A percentile compares a stretch with the other conserved stretches of the same genome.
phyloP scores from a whole-genome alignment of 2,888 invertebrate genomes.

The Philonicus albiceps region DNA sequence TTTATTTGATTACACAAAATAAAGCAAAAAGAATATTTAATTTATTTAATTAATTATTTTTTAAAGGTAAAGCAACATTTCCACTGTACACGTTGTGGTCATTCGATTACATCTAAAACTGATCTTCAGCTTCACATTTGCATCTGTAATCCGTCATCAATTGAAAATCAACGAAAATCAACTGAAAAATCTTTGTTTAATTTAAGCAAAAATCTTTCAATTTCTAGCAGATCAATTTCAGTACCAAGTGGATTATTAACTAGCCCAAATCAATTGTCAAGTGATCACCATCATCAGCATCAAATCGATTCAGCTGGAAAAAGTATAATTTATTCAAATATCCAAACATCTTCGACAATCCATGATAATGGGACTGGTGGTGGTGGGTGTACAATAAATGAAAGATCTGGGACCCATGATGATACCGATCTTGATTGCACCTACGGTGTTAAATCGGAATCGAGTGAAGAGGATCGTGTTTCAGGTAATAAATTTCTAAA shows the following conservation, averaged over 20 bases:
- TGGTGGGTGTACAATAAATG: background rate
- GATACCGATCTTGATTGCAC: conserved; percentile 43
- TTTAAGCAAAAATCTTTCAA: background rate
- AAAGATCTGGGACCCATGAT: background rate
- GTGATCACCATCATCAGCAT: background rate
- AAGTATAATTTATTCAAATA: background rate
- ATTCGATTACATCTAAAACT: conserved; percentile 68
- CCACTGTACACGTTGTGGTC: conserved; percentile 78
- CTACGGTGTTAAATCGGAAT: conserved; percentile 30
- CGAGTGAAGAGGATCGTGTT: conserved; percentile 54
- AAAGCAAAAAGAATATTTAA: too few relatives aligned
- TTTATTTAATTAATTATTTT: background rate
- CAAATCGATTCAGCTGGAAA: background rate
- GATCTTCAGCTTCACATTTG: conserved; percentile 46
- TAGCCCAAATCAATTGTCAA: background rate
- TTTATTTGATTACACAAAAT: too few relatives aligned
- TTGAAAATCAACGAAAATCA: background rate
- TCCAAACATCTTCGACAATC: background rate
- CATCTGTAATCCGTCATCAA: conserved; percentile 8
- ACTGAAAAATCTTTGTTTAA: background rate
- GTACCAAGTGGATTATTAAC: background rate
- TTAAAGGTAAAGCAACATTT: conserved; percentile 74
- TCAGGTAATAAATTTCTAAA: conserved; percentile 48
- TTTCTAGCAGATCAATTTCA: background rate
- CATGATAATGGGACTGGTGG: background rate